Percentiles rank a stretch among this genome's conserved stretches.
Conservation (phyloP, 2,797 vertebrate genomes). For the Enteromius fasciolatus region DNA sequence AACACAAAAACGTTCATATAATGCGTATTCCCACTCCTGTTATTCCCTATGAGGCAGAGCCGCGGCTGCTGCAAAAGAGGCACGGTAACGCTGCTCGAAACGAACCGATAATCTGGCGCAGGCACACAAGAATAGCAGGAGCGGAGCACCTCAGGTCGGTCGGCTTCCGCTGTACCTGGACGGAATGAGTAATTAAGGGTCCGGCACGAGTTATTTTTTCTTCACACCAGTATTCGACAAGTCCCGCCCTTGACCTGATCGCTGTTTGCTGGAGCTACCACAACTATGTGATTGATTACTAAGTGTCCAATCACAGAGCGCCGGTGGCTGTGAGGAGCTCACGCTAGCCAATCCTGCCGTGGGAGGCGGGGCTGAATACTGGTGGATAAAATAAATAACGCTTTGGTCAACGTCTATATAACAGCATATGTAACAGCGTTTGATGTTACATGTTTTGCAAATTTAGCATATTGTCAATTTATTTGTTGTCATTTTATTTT, state of each 20-base stretch:
- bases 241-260: conserved; percentile 10
- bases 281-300: neutral
- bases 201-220: conserved; percentile 37
- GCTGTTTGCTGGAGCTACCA: neutral
- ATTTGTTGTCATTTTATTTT: neutral
- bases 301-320: conserved; percentile 19
- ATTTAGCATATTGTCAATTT: neutral
- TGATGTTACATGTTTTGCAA: neutral
- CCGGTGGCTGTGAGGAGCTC: neutral
- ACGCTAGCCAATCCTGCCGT: neutral
- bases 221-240: conserved; percentile 27
- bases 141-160: conserved; percentile 39
- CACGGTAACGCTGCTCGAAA: conserved; percentile 72
- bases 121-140: conserved; percentile 35
- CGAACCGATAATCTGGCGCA: conserved; percentile 65
- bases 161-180: conserved; percentile 62
- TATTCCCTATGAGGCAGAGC: conserved; percentile 54
- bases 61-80: conserved; percentile 71
- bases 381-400: conserved; percentile 17
- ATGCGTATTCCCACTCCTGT: neutral
- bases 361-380: neutral
- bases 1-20: conserved; percentile 48
- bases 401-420: neutral
- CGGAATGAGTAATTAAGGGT: conserved; percentile 63
- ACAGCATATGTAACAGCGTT: neutral